A percentile compares a stretch with the other conserved stretches of the same genome.
phyloP scores from a whole-genome alignment of 2,888 invertebrate genomes.

The Eumerus sabulonum region DNA sequence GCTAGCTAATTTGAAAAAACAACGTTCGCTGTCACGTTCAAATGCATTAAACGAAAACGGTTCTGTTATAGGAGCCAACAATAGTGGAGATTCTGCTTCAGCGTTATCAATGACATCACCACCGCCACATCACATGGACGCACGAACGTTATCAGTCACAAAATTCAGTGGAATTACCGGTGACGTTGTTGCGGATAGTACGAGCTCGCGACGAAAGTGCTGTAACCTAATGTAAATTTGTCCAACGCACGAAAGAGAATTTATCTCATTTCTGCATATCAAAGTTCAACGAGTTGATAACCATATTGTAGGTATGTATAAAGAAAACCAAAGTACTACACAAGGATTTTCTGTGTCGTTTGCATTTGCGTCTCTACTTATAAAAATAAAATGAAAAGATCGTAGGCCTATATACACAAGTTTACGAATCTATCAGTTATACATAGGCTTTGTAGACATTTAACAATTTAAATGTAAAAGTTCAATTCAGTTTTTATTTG shows the following conservation, averaged over 20 bases:
- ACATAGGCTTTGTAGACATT: conserved; percentile 25
- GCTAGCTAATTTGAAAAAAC: conserved; percentile 95
- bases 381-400: conserved; percentile 17
- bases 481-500: conserved; percentile 21
- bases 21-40: conserved; percentile 89
- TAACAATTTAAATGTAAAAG: conserved; percentile 40
- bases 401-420: conserved; percentile 4
- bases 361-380: conserved; percentile 22
- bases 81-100: conserved; percentile 73
- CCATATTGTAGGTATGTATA: not conserved
- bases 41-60: conserved; percentile 79
- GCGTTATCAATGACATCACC: conserved; percentile 70
- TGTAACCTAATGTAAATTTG: conserved; percentile 85
- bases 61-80: conserved; percentile 78
- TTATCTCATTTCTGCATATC: conserved; percentile 47
- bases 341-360: conserved; percentile 39
- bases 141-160: conserved; percentile 75
- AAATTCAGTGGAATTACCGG: conserved; percentile 88
- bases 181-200: conserved; percentile 87
- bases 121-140: conserved; percentile 71
- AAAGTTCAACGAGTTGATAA: conserved; percentile 41
- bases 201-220: conserved; percentile 85
- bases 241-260: conserved; percentile 3
- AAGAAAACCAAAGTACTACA: conserved; percentile 63
- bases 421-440: conserved; percentile 17